These are phyloP conservation scores for Strigamia maritima DNA, from an alignment of 2,888 invertebrate species.

Conservation along the genomic window DNA sequence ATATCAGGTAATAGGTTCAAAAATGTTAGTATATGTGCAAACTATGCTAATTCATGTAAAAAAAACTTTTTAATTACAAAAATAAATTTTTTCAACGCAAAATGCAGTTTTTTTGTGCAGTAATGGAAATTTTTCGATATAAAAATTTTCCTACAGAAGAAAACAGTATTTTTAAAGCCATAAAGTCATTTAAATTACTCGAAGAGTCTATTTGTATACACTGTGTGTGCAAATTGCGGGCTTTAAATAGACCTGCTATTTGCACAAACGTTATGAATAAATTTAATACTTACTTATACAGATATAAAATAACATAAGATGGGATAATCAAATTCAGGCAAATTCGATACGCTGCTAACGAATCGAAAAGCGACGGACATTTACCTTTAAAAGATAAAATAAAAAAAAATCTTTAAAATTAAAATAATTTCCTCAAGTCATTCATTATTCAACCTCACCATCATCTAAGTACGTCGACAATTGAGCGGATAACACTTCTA, in stretches of 20 bases:
- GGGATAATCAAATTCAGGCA: background rate
- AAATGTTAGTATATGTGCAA: no score
- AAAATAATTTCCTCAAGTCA: background rate
- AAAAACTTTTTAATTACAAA: no score
- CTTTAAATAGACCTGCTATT: no score
- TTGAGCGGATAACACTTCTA: conserved; percentile 62
- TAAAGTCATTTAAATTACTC: no score
- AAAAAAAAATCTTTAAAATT: conserved; percentile 45
- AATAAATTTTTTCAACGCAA: no score
- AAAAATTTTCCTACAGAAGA: background rate
- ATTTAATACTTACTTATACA: background rate
- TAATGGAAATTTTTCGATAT: background rate
- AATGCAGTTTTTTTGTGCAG: no score
- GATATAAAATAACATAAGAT: background rate
- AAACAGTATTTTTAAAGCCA: no score
- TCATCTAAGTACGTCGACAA: conserved; percentile 14
- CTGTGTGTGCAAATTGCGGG: no score
- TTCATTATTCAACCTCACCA: background rate
- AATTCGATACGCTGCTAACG: background rate
- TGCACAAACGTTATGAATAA: no score
- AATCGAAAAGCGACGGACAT: background rate
- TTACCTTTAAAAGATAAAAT: background rate
- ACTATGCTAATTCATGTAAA: no score
- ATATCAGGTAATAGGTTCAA: no score
- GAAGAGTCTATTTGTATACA: no score